Percentiles rank a stretch among this genome's conserved stretches.
Conservation (phyloP, 2,113 vertebrate species). For the Ardeotis arabs region DNA sequence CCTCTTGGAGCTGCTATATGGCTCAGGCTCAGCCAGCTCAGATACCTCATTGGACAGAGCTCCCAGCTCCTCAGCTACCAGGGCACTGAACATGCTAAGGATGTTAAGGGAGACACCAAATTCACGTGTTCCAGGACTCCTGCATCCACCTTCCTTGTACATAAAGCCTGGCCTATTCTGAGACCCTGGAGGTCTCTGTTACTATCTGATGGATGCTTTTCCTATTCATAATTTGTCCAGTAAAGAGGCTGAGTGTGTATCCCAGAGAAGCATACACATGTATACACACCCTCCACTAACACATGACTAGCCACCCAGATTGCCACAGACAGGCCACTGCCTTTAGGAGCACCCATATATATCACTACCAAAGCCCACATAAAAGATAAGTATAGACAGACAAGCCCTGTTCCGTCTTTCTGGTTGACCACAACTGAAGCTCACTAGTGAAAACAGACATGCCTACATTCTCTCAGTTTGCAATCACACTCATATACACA, state of each 20-base stretch:
- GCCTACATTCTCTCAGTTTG: background rate
- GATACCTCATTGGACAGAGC: background rate
- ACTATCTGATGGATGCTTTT: background rate
- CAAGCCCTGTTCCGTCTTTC: background rate
- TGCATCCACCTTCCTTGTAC: background rate
- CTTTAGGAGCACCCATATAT: background rate
- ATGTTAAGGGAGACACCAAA: background rate
- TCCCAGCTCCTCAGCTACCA: background rate
- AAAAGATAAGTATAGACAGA: background rate
- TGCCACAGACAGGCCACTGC: background rate
- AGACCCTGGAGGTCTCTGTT: rapidly evolving
- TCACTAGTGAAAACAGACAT: background rate
- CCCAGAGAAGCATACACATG: background rate
- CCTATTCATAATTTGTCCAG: background rate
- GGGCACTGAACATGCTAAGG: background rate
- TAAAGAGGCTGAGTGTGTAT: background rate
- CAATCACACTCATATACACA: background rate
- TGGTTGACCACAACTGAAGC: background rate
- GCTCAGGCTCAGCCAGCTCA: background rate
- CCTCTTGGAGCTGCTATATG: background rate
- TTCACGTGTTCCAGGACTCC: background rate
- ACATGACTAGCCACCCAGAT: background rate
- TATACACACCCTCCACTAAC: rapidly evolving
- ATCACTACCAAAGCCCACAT: background rate
- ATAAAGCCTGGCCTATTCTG: background rate